These are phyloP conservation scores for Alca torda DNA, from an alignment of 2,797 vertebrate species.

Conservation along the genomic window DNA sequence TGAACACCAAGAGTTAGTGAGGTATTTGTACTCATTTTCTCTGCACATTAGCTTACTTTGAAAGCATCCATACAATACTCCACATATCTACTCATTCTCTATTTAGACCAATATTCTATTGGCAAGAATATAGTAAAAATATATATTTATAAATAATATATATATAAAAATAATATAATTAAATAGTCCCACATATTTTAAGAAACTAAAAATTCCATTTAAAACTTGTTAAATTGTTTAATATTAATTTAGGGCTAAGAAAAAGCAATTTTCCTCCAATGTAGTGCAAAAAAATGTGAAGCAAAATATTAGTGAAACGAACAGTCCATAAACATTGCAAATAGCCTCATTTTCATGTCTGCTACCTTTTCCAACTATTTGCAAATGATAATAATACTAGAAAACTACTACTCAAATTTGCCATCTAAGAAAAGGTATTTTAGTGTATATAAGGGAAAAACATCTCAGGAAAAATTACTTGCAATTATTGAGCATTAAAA, in stretches of 20 bases:
- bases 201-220: background rate
- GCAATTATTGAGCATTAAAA: background rate
- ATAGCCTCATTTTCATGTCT: background rate
- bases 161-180: background rate
- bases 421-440: background rate
- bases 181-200: background rate
- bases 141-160: no score
- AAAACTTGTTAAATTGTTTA: background rate
- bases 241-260: background rate
- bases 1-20: background rate
- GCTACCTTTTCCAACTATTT: background rate
- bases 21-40: background rate
- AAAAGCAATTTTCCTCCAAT: background rate
- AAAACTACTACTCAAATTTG: background rate
- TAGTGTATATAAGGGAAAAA: background rate
- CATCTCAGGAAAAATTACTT: background rate
- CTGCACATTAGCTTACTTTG: background rate
- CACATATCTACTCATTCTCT: background rate
- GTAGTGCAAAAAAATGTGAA: rapidly evolving
- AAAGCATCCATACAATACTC: background rate
- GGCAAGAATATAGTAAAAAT: background rate
- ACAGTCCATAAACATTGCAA: background rate
- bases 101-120: background rate
- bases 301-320: background rate
- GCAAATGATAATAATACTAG: background rate